A percentile compares a stretch with the other conserved stretches of the same genome.
Conservation (phyloP, 1,140 invertebrate species). For the Temnothorax curvispinosus region DNA sequence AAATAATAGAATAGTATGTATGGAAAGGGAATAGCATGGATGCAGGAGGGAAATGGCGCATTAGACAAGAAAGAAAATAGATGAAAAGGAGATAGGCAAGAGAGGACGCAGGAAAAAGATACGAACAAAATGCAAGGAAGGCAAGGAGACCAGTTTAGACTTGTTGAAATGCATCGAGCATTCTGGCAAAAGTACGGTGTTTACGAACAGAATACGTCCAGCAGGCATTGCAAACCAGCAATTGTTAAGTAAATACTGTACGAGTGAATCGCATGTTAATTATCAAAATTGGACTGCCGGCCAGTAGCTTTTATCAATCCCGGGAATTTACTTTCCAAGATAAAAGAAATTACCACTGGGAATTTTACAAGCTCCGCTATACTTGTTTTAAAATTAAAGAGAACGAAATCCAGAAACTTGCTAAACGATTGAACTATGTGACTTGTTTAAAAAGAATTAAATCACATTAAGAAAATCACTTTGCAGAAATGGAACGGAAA, state of each 20-base stretch:
- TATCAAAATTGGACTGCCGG: constrained; percentile 44
- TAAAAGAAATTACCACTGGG: constrained; percentile 53
- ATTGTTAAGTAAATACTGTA: constrained; percentile 56
- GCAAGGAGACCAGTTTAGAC: constrained; percentile 42
- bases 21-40: background rate
- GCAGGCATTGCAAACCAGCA: constrained; percentile 34
- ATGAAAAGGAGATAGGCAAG: constrained; percentile 2
- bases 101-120: background rate
- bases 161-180: constrained; percentile 61
- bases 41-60: background rate
- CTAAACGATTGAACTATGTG: constrained; percentile 41
- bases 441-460: constrained; percentile 49
- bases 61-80: constrained; percentile 20
- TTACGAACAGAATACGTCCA: constrained; percentile 38
- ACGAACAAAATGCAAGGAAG: constrained; percentile 30
- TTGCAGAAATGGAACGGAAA: background rate
- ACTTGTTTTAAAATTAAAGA: constrained; percentile 43
- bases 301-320: constrained; percentile 45
- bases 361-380: constrained; percentile 52
- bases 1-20: constrained; percentile 20
- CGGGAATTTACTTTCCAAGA: constrained; percentile 38
- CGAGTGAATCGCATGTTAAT: constrained; percentile 50
- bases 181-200: constrained; percentile 39
- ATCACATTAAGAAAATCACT: constrained; percentile 46
- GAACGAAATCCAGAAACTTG: constrained; percentile 43